Conservation (phyloP, 2,113 vertebrate genomes). For the Gallinago paraguaiae region DNA sequence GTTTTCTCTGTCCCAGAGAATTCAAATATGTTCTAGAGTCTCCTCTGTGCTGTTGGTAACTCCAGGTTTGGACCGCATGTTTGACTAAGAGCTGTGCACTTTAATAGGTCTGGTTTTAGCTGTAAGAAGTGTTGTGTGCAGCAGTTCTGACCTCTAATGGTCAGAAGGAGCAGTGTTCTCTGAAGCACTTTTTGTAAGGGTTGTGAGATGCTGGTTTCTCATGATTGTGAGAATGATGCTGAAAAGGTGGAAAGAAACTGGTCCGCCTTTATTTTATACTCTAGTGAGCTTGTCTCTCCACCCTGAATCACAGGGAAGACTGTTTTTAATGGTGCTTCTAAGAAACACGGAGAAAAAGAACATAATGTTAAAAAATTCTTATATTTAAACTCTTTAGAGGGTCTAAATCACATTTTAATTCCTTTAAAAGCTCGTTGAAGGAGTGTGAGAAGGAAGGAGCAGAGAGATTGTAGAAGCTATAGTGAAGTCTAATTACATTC, state of each 20-base stretch:
- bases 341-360: not conserved
- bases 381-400: not conserved
- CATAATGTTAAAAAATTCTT: fast-evolving
- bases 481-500: not conserved
- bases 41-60: not conserved
- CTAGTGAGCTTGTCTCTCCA: not conserved
- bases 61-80: not conserved
- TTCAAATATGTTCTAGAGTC: not conserved
- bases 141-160: constrained; percentile 48
- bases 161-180: not conserved
- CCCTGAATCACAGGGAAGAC: not conserved
- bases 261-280: not conserved
- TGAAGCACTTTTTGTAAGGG: not conserved
- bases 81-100: not conserved
- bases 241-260: not conserved
- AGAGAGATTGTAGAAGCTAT: not conserved
- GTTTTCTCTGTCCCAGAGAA: not conserved
- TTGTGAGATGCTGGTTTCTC: not conserved
- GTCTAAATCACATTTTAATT: not conserved
- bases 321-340: not conserved
- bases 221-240: not conserved
- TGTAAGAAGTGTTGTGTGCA: not conserved
- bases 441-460: not conserved
- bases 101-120: not conserved
- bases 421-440: not conserved